Conservation (phyloP, 2,113 vertebrate species). For the Barnardius zonarius region DNA sequence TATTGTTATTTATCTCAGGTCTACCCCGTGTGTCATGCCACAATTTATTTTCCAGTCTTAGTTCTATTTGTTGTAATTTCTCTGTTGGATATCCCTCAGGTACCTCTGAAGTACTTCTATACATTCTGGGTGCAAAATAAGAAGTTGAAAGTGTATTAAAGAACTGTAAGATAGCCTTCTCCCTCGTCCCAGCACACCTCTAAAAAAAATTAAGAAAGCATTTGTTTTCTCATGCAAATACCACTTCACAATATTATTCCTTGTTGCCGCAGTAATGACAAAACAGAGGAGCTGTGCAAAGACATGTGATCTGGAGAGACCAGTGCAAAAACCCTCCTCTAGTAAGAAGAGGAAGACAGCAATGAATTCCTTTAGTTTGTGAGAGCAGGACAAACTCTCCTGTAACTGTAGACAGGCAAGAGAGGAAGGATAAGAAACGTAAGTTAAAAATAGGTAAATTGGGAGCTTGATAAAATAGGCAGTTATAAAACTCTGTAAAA, state of each 20-base stretch:
- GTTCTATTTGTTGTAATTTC: not conserved
- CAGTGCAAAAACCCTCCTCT: not conserved
- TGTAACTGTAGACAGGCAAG: not conserved
- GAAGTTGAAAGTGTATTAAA: not conserved
- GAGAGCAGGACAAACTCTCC: not conserved
- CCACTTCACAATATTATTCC: conserved; percentile 55
- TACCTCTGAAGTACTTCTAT: not conserved
- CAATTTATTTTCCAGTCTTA: not conserved
- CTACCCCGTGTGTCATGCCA: not conserved
- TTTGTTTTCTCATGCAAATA: conserved; percentile 46
- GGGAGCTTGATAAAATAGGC: not conserved
- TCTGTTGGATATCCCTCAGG: not conserved
- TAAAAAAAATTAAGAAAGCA: conserved; percentile 16
- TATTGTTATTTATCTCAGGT: not conserved
- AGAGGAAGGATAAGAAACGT: not conserved
- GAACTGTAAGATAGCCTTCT: not conserved
- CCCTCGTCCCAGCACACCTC: not conserved
- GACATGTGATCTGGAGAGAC: conserved; percentile 20
- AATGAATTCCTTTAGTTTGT: not conserved
- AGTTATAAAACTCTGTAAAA: not conserved
- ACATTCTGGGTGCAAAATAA: not conserved
- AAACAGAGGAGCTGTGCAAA: conserved; percentile 49
- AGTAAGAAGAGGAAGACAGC: not conserved
- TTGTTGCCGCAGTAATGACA: conserved; percentile 11
- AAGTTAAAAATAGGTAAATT: not conserved